A percentile compares a stretch with the other conserved stretches of the same genome.
Conservation (phyloP, 37 sponge, comb jelly and placozoan genomes). For the Crambe crambe region DNA sequence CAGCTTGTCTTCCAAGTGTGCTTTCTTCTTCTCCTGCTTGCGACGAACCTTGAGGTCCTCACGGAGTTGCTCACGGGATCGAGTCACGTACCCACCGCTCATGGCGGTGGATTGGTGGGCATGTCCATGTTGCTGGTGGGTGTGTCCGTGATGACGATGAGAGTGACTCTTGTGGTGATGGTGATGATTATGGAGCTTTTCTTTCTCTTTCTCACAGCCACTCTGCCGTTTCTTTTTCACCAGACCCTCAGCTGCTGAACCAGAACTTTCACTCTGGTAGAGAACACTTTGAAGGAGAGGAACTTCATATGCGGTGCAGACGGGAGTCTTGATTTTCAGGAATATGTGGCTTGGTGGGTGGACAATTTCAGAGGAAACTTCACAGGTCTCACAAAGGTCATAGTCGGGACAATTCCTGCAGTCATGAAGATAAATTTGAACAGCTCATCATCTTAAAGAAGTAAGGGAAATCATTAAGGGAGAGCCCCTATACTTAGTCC, state of each 20-base stretch:
- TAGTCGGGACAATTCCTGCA: slow-evolving; percentile 80
- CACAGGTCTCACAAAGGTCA: slow-evolving; percentile 91
- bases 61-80: slow-evolving; percentile 16
- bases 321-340: slow-evolving; percentile 72
- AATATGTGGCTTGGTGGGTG: slow-evolving; percentile 78
- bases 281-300: slow-evolving; percentile 43
- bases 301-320: slow-evolving; percentile 9
- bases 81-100: slow-evolving; percentile 10
- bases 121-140: neutral
- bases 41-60: slow-evolving; percentile 43
- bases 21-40: slow-evolving; percentile 39
- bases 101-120: neutral
- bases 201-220: neutral
- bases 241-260: neutral
- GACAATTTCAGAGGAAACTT: slow-evolving; percentile 28
- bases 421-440: neutral
- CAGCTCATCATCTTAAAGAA: neutral
- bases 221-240: neutral
- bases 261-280: neutral
- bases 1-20: neutral
- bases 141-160: slow-evolving; percentile 8
- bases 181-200: neutral
- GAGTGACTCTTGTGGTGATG: too few species aligned
- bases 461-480: too few species aligned
- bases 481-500: neutral